Evolutionary conservation across 2,113 vertebrate genomes (phyloP), one percentile per base, ranked within the genome.

Genomic region (Xiphias gladius): DNA sequence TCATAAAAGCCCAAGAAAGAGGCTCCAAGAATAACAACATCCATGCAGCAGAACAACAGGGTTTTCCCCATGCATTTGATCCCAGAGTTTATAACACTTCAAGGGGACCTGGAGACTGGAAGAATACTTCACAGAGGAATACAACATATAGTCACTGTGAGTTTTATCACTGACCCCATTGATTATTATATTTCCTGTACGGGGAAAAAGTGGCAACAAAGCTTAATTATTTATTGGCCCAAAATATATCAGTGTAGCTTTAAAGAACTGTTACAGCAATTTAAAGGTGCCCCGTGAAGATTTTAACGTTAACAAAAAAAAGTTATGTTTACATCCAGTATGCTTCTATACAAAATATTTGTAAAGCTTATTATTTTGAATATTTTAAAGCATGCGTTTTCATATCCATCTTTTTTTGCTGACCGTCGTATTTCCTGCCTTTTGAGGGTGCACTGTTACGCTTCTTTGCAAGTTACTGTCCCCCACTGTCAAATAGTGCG

Each of bases 101-200:
- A 35, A 81, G 86, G 32, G 94, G 76, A 67, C 48, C 74, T 20
- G 87, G 39, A 12, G 79, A 86, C 35, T 89, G 92, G 89, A 96
- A 94, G 74, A 95, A 89, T 70, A 22, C 68, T n/a, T 58, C 88
- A 28, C 52, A 89, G 0, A 91, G 83, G 50, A 92, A 83, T 80
- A 94, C 94, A 39, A 85, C 94, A 72, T 93, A 90, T 50, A 95
- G 93, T 79, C 88, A 63, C 30, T 85, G 94, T 96, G 78, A 95
- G 91, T 92, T 46, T 43, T 50, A 46, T 65, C 22, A 62, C 20
- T 73, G 19, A 66, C 32, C n/a, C 5, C 12, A 7, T 30, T 59
- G 7, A 50, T 58, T 35, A n/a, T 76, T 52, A 14, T 0, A 19
- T 71, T 41, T 65, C 1, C 8, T 39, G 28, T 58, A 7, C 4